Evolutionary conservation across 2,113 vertebrate species (phyloP).

Genomic region (Toxotes chatareus): DNA sequence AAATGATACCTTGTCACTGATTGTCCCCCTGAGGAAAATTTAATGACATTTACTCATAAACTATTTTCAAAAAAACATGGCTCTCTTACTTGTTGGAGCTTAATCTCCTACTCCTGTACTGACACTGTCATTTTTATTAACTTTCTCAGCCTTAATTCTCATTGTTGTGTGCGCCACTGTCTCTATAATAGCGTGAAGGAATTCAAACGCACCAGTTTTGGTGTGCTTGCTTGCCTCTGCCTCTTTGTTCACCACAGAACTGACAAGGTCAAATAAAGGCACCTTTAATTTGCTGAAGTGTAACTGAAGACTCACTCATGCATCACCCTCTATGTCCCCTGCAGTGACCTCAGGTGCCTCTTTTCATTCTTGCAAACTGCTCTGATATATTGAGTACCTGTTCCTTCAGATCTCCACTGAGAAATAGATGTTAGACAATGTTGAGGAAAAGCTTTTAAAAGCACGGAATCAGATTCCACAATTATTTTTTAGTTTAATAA

Average conservation of each 20-base stretch:
- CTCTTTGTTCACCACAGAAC: conserved; percentile 37
- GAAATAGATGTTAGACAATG: conserved; percentile 29
- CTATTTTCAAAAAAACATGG: background rate
- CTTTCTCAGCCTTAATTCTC: background rate
- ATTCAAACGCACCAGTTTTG: conserved; percentile 18
- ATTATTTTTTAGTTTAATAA: conserved; percentile 49
- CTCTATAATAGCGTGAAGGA: conserved; percentile 13
- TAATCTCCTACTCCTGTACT: background rate
- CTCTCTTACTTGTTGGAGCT: background rate
- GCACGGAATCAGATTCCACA: background rate
- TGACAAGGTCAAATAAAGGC: conserved; percentile 64
- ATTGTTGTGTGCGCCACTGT: background rate
- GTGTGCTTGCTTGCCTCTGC: background rate
- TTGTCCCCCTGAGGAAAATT: background rate
- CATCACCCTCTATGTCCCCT: conserved; percentile 30
- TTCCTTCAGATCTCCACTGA: conserved; percentile 39
- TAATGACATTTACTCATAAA: background rate
- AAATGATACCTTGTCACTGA: background rate
- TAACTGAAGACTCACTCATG: conserved; percentile 65
- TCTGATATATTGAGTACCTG: conserved; percentile 44
- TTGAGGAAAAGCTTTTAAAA: conserved; percentile 49
- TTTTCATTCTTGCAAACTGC: conserved; percentile 42
- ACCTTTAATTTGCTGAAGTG: conserved; percentile 69
- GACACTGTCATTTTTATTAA: background rate
- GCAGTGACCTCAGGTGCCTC: conserved; percentile 38